A percentile compares a stretch with the other conserved stretches of the same genome.
Conservation (phyloP, 23 tunicate species). For the Corella eumyota region DNA sequence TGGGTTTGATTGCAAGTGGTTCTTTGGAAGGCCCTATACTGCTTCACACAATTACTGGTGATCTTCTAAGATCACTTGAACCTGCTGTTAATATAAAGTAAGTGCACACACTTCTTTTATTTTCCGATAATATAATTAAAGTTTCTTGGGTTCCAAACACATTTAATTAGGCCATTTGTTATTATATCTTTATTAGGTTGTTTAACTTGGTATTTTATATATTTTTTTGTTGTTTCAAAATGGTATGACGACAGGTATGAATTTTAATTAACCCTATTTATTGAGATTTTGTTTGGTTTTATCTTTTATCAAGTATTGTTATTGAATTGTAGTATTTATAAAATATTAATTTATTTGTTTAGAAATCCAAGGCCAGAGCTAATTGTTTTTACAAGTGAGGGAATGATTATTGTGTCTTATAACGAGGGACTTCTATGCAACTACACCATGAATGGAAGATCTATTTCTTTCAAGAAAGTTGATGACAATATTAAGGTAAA, state of each 20-base stretch:
- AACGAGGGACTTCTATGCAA: conserved; percentile 58
- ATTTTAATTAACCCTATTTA: too few relatives aligned
- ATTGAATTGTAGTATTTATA: too few relatives aligned
- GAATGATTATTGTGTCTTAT: conserved; percentile 68
- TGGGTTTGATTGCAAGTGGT: conserved; percentile 89
- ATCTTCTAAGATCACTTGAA: conserved; percentile 64
- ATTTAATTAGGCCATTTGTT: too few relatives aligned
- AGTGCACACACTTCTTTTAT: not conserved
- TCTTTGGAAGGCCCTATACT: conserved; percentile 87
- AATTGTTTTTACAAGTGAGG: conserved; percentile 75
- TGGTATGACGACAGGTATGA: too few relatives aligned
- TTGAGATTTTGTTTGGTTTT: too few relatives aligned
- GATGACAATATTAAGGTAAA: conserved; percentile 53
- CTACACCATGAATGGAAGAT: conserved; percentile 90
- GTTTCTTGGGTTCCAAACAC: not conserved
- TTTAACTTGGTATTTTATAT: too few relatives aligned
- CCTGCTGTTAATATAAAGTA: too few relatives aligned
- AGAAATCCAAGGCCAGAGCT: conserved; percentile 48
- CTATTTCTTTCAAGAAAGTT: conserved; percentile 25
- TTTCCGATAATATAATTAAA: not conserved
- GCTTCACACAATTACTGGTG: conserved; percentile 97
- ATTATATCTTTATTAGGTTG: too few relatives aligned
- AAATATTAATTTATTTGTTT: too few relatives aligned
- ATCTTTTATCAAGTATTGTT: too few relatives aligned
- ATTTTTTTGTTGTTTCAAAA: too few relatives aligned